Conservation (phyloP, 2,888 invertebrate genomes). For the Acanthococcus lagerstroemiae region DNA sequence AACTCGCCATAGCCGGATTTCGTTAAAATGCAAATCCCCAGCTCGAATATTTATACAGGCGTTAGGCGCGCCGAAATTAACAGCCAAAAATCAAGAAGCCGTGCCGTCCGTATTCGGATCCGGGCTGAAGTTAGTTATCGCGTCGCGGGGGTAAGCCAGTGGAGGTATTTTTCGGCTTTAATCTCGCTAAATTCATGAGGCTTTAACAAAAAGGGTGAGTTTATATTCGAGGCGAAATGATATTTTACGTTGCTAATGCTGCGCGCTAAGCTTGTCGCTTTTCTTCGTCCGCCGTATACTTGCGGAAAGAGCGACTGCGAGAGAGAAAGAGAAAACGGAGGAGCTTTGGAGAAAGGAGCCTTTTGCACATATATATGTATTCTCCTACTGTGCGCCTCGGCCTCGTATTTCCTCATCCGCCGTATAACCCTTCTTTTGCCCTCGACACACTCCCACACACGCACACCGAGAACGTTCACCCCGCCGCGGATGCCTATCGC, state of each 20-base stretch:
- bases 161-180: conserved; percentile 11
- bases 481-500: conserved; percentile 2
- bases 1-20: too few relatives aligned
- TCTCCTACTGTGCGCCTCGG: too few relatives aligned
- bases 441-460: background rate
- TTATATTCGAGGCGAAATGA: conserved; percentile 16
- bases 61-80: too few relatives aligned
- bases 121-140: background rate
- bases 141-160: background rate
- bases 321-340: background rate
- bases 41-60: too few relatives aligned
- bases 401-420: too few relatives aligned
- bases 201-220: conserved; percentile 20
- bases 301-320: background rate
- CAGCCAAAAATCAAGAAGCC: too few relatives aligned
- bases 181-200: conserved; percentile 26
- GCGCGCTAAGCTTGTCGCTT: conserved; percentile 12
- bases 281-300: too few relatives aligned
- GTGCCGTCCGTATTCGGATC: too few relatives aligned
- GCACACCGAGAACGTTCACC: background rate
- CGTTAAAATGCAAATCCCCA: too few relatives aligned
- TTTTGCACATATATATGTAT: too few relatives aligned
- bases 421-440: background rate
- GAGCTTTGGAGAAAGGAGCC: background rate
- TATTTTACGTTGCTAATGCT: conserved; percentile 22